Evolutionary conservation across 2,888 invertebrate genomes (phyloP).

Genomic region (Trimorus sp.): DNA sequence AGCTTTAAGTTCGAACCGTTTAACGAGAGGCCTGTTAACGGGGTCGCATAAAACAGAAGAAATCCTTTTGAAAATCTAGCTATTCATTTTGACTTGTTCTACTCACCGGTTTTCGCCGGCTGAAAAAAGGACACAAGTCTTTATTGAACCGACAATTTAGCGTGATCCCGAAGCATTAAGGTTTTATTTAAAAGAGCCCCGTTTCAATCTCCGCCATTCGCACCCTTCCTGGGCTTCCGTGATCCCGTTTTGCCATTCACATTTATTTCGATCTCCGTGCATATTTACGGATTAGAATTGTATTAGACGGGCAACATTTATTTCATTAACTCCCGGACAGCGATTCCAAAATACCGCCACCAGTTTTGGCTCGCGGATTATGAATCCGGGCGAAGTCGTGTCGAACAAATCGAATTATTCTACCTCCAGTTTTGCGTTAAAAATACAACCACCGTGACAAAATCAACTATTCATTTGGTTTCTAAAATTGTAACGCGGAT

Average conservation of each 20-base stretch:
- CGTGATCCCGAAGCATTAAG: slow-evolving; percentile 38
- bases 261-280: slow-evolving; percentile 1
- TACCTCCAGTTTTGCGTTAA: slow-evolving; percentile 16
- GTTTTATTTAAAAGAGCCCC: slow-evolving; percentile 37
- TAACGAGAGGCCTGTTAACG: slow-evolving; percentile 25
- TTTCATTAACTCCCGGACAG: not conserved
- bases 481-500: slow-evolving; percentile 5
- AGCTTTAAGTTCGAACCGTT: slow-evolving; percentile 42
- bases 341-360: too few relatives aligned
- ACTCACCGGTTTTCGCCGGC: slow-evolving; percentile 17
- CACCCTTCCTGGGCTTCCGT: slow-evolving; percentile 19
- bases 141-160: slow-evolving; percentile 48
- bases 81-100: slow-evolving; percentile 45
- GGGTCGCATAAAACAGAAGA: slow-evolving; percentile 41
- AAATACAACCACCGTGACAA: slow-evolving; percentile 21
- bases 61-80: slow-evolving; percentile 50
- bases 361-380: not conserved
- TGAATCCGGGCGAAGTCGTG: slow-evolving; percentile 8
- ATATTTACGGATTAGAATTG: slow-evolving; percentile 12
- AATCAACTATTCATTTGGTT: slow-evolving; percentile 26
- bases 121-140: slow-evolving; percentile 24
- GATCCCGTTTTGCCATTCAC: slow-evolving; percentile 16
- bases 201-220: slow-evolving; percentile 29
- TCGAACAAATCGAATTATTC: slow-evolving; percentile 16
- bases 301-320: not conserved